These are phyloP conservation scores for Bergia sp. DNA, from an alignment of 92 coral and sea anemone genomes.

Conservation along the genomic window DNA sequence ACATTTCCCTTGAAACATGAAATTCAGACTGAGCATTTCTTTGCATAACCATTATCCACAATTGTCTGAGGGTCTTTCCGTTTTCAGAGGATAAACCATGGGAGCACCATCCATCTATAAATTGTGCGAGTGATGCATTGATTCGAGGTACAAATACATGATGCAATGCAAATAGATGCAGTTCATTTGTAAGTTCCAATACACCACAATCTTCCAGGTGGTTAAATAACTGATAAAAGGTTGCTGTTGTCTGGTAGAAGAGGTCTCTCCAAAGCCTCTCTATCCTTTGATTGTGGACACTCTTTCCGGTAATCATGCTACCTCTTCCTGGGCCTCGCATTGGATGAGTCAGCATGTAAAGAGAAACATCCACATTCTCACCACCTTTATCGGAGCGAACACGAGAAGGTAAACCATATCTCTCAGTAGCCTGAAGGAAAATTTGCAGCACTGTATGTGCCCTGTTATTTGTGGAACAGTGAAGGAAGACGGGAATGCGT, in stretches of 20 bases:
- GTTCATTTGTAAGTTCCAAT: slow-evolving; percentile 13
- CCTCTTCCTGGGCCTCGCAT: slow-evolving; percentile 27
- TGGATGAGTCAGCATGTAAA: slow-evolving; percentile 20
- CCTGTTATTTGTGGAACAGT: slow-evolving; percentile 17
- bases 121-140: slow-evolving; percentile 16
- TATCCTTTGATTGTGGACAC: slow-evolving; percentile 1
- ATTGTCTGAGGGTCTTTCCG: slow-evolving; percentile 14
- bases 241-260: slow-evolving; percentile 21
- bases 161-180: slow-evolving; percentile 27
- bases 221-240: slow-evolving; percentile 32
- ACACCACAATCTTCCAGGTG: slow-evolving; percentile 39
- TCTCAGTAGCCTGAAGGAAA: not conserved
- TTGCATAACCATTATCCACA: slow-evolving; percentile 29
- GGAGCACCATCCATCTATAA: slow-evolving; percentile 33
- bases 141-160: slow-evolving; percentile 29
- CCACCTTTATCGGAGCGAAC: slow-evolving; percentile 28
- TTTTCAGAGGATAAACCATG: slow-evolving; percentile 24
- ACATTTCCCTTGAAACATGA: slow-evolving; percentile 29
- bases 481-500: not conserved
- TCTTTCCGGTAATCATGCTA: not conserved
- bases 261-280: slow-evolving; percentile 39
- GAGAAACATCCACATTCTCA: slow-evolving; percentile 21
- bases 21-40: slow-evolving; percentile 10
- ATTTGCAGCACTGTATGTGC: not conserved
- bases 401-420: slow-evolving; percentile 19